phyloP scores from a whole-genome alignment of 2,113 vertebrate species.

The Excalfactoria chinensis region DNA sequence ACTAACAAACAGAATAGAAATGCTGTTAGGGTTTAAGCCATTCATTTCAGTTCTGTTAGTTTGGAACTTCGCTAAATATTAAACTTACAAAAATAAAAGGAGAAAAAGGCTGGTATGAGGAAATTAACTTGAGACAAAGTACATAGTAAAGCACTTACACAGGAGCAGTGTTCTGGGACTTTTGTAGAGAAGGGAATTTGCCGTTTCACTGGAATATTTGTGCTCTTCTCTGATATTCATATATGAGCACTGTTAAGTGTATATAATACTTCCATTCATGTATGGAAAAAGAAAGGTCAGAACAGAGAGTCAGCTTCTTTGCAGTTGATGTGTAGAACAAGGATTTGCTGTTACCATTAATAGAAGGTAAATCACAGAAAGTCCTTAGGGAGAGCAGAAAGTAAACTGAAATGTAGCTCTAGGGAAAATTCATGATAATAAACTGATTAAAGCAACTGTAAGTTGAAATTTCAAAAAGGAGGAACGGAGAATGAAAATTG shows the following conservation, averaged over 20 bases:
- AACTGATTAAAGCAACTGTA: background rate
- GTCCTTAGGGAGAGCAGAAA: background rate
- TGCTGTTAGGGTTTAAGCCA: background rate
- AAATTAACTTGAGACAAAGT: background rate
- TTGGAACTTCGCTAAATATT: too few species aligned
- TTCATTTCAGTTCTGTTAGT: background rate
- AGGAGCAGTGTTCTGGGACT: background rate
- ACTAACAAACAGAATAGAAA: background rate
- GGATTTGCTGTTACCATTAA: background rate
- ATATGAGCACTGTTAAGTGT: background rate
- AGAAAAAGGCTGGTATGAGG: background rate
- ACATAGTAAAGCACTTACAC: background rate
- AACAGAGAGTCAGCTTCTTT: background rate
- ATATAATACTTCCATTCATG: conserved; percentile 39
- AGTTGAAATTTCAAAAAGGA: background rate
- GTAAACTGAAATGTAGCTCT: background rate
- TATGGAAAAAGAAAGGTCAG: background rate
- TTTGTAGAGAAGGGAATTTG: background rate
- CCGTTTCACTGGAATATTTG: background rate
- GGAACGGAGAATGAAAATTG: background rate
- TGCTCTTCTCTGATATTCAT: background rate
- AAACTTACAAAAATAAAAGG: background rate
- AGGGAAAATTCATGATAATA: background rate
- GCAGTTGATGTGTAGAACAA: conserved; percentile 8
- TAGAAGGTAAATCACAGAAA: background rate